A percentile compares a stretch with the other conserved stretches of the same genome.
Evolutionary conservation across 2,888 invertebrate species (phyloP).

Genomic region (Prosopocoilus inquinatus): DNA sequence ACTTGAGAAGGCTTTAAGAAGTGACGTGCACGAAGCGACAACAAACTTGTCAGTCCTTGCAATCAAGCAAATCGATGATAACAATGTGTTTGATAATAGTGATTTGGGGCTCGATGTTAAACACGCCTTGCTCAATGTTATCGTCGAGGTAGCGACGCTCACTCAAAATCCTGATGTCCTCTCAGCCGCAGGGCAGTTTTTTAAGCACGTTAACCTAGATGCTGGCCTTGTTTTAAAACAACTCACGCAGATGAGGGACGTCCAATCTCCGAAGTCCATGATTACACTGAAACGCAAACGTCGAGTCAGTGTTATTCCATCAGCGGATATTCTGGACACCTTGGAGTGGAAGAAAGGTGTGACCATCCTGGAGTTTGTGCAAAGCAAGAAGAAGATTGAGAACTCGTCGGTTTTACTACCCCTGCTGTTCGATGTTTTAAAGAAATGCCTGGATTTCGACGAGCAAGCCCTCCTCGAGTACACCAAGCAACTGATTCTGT

Average conservation of each 20-base stretch:
- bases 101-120: constrained; percentile 54
- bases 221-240: constrained; percentile 60
- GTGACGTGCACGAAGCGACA: constrained; percentile 49
- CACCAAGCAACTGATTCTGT: constrained; percentile 80
- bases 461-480: constrained; percentile 83
- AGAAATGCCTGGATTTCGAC: constrained; percentile 76
- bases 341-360: constrained; percentile 77
- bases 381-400: constrained; percentile 77
- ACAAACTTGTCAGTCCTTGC: constrained; percentile 49
- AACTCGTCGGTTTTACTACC: constrained; percentile 68
- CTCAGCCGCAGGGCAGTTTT: constrained; percentile 60
- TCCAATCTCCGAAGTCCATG: constrained; percentile 48
- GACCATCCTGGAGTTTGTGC: constrained; percentile 78
- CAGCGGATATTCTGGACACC: constrained; percentile 63
- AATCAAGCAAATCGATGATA: constrained; percentile 59
- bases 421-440: constrained; percentile 73
- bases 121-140: constrained; percentile 51
- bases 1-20: constrained; percentile 56
- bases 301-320: constrained; percentile 51
- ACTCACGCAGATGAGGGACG: constrained; percentile 60
- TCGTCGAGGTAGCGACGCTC: constrained; percentile 57
- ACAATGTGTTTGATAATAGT: constrained; percentile 55
- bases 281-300: constrained; percentile 47
- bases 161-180: constrained; percentile 62
- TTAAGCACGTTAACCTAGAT: constrained; percentile 66